Evolutionary conservation across 2,888 invertebrate species (phyloP).

Genomic region (Melinaea menophilus): DNA sequence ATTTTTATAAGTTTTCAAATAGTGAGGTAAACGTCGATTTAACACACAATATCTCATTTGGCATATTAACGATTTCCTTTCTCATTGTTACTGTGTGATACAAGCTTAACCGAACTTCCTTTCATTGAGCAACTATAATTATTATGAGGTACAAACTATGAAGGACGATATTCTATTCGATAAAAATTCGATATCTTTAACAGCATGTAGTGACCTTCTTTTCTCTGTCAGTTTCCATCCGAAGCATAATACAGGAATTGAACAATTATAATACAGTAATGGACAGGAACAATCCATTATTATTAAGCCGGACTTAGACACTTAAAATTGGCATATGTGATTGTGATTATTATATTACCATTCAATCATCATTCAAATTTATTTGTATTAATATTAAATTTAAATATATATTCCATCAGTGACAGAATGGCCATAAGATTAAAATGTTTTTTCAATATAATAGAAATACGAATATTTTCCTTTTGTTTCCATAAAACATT

Average conservation of each 20-base stretch:
- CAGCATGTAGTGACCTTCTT: slow-evolving; percentile 23
- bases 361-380: too few species aligned
- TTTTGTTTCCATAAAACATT: too few species aligned
- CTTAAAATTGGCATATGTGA: background rate
- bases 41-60: slow-evolving; percentile 19
- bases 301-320: slow-evolving; percentile 1
- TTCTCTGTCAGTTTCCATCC: slow-evolving; percentile 31
- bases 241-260: slow-evolving; percentile 27
- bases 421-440: too few species aligned
- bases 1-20: too few species aligned
- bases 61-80: slow-evolving; percentile 34
- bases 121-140: slow-evolving; percentile 46
- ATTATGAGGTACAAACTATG: slow-evolving; percentile 28
- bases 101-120: slow-evolving; percentile 41
- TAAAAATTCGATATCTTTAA: slow-evolving; percentile 1
- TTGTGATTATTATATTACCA: too few species aligned
- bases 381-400: too few species aligned
- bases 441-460: too few species aligned
- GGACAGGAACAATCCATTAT: slow-evolving; percentile 21
- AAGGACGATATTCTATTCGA: slow-evolving; percentile 35
- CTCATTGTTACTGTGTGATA: background rate
- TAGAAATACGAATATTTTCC: too few species aligned
- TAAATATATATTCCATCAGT: too few species aligned
- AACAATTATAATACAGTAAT: slow-evolving; percentile 10
- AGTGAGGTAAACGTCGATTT: too few species aligned